A percentile compares a stretch with the other conserved stretches of the same genome.
Conservation (phyloP, 2,888 invertebrate species). For the Drosophila picticornis region DNA sequence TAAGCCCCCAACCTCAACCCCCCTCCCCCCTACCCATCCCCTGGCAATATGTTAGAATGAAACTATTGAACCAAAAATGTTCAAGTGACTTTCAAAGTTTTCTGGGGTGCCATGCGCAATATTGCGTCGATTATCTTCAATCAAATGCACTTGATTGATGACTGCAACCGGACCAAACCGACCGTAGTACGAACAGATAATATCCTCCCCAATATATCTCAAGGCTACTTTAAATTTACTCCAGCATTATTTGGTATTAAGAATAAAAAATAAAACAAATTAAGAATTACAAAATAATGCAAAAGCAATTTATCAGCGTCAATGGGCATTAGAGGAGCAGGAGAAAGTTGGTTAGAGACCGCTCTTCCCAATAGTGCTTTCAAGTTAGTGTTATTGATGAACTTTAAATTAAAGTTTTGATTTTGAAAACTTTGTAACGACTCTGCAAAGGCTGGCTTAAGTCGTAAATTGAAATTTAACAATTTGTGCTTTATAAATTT, state of each 20-base stretch:
- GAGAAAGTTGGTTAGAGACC: not conserved
- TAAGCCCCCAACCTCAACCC: not conserved
- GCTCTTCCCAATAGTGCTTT: not conserved
- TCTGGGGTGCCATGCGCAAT: slow-evolving; percentile 49
- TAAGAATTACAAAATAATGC: slow-evolving; percentile 5
- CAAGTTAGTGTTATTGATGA: not conserved
- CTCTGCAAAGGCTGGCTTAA: not conserved
- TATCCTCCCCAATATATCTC: slow-evolving; percentile 16
- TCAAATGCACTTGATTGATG: slow-evolving; percentile 76
- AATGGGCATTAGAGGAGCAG: not conserved
- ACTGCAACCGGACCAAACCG: slow-evolving; percentile 33
- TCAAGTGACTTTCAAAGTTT: slow-evolving; percentile 33
- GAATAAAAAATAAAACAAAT: not conserved
- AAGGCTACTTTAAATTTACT: slow-evolving; percentile 9
- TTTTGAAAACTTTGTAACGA: not conserved
- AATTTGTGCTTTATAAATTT: not conserved
- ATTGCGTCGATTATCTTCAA: slow-evolving; percentile 76
- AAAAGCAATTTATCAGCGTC: slow-evolving; percentile 34
- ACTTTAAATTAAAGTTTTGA: slow-evolving; percentile 7
- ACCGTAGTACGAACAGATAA: slow-evolving; percentile 4
- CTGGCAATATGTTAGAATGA: slow-evolving; percentile 12
- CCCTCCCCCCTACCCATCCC: not conserved
- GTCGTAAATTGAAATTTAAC: not conserved
- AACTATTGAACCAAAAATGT: slow-evolving; percentile 71
- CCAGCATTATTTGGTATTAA: not conserved